Percentiles rank a stretch among this genome's conserved stretches.
Evolutionary conservation across 2,797 vertebrate species (phyloP).

Genomic region (Arvicola amphibius): DNA sequence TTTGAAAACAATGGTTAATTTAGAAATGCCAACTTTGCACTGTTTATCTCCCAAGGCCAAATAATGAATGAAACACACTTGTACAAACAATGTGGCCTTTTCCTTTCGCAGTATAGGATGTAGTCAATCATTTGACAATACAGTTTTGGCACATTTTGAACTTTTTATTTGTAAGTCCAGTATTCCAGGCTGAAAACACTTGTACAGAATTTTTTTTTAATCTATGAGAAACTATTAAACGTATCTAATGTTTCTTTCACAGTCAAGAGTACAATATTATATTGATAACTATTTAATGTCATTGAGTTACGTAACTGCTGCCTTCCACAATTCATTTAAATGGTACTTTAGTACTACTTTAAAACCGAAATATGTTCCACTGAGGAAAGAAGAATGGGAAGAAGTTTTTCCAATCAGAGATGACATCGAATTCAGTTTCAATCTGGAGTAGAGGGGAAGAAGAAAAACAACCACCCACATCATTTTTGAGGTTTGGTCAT

Average conservation of each 20-base stretch:
- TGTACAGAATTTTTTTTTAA: conserved; percentile 70
- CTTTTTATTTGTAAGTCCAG: conserved; percentile 87
- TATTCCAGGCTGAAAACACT: conserved; percentile 78
- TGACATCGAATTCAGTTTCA: conserved; percentile 82
- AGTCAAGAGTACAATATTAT: conserved; percentile 79
- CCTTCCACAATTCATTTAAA: conserved; percentile 84
- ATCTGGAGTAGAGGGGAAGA: conserved; percentile 71
- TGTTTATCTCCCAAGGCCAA: conserved; percentile 87
- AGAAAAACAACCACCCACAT: conserved; percentile 74
- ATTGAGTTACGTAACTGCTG: conserved; percentile 76
- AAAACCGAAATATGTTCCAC: conserved; percentile 73
- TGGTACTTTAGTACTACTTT: conserved; percentile 83
- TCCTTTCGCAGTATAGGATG: conserved; percentile 84
- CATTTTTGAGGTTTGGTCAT: conserved; percentile 74
- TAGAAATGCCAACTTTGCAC: conserved; percentile 80
- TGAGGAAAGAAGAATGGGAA: conserved; percentile 62
- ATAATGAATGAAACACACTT: conserved; percentile 87
- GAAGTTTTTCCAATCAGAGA: conserved; percentile 78
- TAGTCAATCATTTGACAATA: conserved; percentile 87
- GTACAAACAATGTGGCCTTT: conserved; percentile 86
- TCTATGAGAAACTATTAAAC: conserved; percentile 84
- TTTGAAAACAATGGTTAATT: conserved; percentile 85
- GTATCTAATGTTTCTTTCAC: conserved; percentile 84
- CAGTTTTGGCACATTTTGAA: conserved; percentile 85
- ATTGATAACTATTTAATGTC: conserved; percentile 87